Evolutionary conservation across 1,140 invertebrate species (phyloP).

Genomic region (Magallana ariakensis): DNA sequence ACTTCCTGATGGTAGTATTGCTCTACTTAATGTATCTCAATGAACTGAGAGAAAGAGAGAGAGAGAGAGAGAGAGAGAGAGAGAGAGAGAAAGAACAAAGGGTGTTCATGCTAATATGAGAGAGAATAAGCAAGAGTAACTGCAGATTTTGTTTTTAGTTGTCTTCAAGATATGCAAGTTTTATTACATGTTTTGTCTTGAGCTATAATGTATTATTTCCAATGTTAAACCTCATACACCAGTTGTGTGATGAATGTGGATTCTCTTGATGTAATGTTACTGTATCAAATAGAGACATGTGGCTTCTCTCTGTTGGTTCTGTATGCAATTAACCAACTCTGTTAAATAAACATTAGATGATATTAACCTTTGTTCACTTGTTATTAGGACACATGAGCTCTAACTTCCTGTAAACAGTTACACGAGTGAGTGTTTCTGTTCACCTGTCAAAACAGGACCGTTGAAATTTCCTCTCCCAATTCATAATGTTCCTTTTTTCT

Average conservation of each 20-base stretch:
- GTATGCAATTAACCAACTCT: slow-evolving; percentile 38
- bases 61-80: too few species aligned
- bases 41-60: too few species aligned
- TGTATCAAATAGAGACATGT: background rate
- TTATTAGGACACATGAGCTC: too few species aligned
- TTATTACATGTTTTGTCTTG: slow-evolving; percentile 2
- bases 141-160: background rate
- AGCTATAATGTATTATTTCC: background rate
- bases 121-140: background rate
- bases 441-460: too few species aligned
- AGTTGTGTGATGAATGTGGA: background rate
- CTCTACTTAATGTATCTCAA: too few species aligned
- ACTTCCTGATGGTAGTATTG: background rate
- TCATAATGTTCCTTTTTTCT: too few species aligned
- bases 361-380: background rate
- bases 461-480: too few species aligned
- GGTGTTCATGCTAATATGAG: background rate
- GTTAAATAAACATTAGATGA: slow-evolving; percentile 18
- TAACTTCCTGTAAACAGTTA: too few species aligned
- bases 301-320: slow-evolving; percentile 28
- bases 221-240: background rate
- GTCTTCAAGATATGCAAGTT: slow-evolving; percentile 38
- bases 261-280: background rate
- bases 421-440: too few species aligned
- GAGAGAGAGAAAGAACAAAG: too few species aligned